Conservation (phyloP, 2,797 vertebrate genomes). For the Channa striata region DNA sequence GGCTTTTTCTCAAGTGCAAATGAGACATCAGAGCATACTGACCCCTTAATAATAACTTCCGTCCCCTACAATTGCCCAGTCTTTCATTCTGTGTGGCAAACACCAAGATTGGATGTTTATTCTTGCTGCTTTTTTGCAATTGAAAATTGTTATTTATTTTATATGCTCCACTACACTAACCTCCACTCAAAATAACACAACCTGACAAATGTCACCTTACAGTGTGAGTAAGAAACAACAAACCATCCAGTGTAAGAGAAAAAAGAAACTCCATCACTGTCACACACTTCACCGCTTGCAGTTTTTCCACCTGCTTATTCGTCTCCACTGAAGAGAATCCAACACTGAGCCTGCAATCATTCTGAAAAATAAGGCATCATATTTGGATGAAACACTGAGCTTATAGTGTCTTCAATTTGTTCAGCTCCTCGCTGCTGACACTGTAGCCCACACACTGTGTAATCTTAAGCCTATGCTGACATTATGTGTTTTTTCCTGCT, state of each 20-base stretch:
- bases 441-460: slow-evolving; percentile 6
- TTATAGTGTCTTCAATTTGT: slow-evolving; percentile 20
- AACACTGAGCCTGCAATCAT: slow-evolving; percentile 13
- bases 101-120: background rate
- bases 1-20: background rate
- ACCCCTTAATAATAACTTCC: slow-evolving; percentile 10
- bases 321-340: background rate
- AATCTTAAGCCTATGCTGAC: slow-evolving; percentile 18
- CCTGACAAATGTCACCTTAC: slow-evolving; percentile 12
- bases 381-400: slow-evolving; percentile 19
- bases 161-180: background rate
- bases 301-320: background rate
- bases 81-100: background rate
- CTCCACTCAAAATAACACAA: background rate
- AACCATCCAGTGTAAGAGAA: background rate
- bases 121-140: background rate
- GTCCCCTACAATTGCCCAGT: background rate
- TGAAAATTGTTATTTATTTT: background rate
- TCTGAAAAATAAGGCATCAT: slow-evolving; percentile 11
- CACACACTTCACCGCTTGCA: background rate
- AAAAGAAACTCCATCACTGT: background rate
- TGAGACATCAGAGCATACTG: background rate
- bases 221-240: slow-evolving; percentile 5
- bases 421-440: slow-evolving; percentile 10
- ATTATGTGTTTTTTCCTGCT: slow-evolving; percentile 29